Evolutionary conservation across 2,888 invertebrate species (phyloP), one percentile per base, ranked within the genome.

Genomic region (Stomorhina lunata): DNA sequence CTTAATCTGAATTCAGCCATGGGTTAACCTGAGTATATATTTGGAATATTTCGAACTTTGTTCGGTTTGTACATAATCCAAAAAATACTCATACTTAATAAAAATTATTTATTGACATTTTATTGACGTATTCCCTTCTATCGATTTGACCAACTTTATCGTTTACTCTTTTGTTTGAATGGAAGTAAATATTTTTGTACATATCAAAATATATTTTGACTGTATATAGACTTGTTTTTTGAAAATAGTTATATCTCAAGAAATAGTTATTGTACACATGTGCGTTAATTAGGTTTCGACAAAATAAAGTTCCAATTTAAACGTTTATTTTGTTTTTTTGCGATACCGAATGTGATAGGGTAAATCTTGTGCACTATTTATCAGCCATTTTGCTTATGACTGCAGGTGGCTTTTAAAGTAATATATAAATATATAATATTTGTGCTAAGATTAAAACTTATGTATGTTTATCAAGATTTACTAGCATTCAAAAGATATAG

Each of bases 11-110:
- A 10, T 20, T 34, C 12, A 20, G n/a, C 6, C 32, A 57, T 20
- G 57, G 57, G 34, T 57, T 57, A 57, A 57, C 10, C 12, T 20
- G n/a, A 2, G 5, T 20, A 57, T 37, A 37, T 34, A 34, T 57
- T 34, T 20, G 20, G 10, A 57, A 12, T 17, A 34, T 45, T 29
- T 17, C 63, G 63, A n/a, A 50, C 73, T 73, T 73, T 73, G 73
- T 7, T 40, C 63, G 40, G 43, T 53, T 63, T 9, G 63, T 10
- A 29, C 43, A 63, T 63, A 40, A 43, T 63, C 53, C 29, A 63
- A 73, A 73, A n/a, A n/a, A n/a, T n/a, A n/a, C n/a, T n/a, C n/a
- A 73, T 63, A 29, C 22, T 48, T n/a, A n/a, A n/a, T n/a, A n/a
- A n/a, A n/a, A n/a, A 73, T 27, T 29, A 10, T 37, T 17, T 20